Base-by-base conservation (phyloP, 2,888 invertebrate genomes). In the Neocrepidodera transversa region DNA sequence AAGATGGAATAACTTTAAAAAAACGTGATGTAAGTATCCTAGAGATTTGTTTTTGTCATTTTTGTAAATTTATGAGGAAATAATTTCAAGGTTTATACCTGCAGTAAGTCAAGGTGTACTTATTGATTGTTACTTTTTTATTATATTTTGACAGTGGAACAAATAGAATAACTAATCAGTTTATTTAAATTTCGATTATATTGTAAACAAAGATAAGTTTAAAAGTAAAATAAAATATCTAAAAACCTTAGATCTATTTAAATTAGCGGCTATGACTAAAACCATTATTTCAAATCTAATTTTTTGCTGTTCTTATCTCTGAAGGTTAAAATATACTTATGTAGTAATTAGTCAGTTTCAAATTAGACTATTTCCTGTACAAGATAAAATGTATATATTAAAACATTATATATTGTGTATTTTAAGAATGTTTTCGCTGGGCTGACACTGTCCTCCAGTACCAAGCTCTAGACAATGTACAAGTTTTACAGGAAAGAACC, bases 401-500 rank as follows among this genome's bases (percentile, higher is more conserved):
- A n/a, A n/a, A n/a, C n/a, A n/a, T n/a, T n/a, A n/a, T n/a, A n/a
- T n/a, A n/a, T n/a, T n/a, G n/a, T n/a, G n/a, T n/a, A n/a, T n/a
- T n/a, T n/a, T n/a, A n/a, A n/a, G n/a, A n/a, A n/a, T n/a, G n/a
- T n/a, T n/a, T n/a, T n/a, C n/a, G n/a, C n/a, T n/a, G n/a, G n/a
- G n/a, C 17, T 40, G 40, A 35, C 56, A 59, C 53, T 52, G 42
- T 59, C 56, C 10, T n/a, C 35, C 20, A 43, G 56, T 20, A 50
- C 16, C 38, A 26, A 30, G 54, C 55, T 51, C 57, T 51, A 60
- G 58, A 63, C 63, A 56, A 60, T 51, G 51, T 58, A 54, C 63
- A 55, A 60, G 60, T 63, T 63, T 45, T 63, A 64, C 66, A 66
- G 66, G 65, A 67, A 63, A 58, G 63, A 60, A 57, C 58, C 57